These are phyloP conservation scores for Popillia japonica DNA, from an alignment of 1,140 invertebrate genomes.

Conservation along the genomic window DNA sequence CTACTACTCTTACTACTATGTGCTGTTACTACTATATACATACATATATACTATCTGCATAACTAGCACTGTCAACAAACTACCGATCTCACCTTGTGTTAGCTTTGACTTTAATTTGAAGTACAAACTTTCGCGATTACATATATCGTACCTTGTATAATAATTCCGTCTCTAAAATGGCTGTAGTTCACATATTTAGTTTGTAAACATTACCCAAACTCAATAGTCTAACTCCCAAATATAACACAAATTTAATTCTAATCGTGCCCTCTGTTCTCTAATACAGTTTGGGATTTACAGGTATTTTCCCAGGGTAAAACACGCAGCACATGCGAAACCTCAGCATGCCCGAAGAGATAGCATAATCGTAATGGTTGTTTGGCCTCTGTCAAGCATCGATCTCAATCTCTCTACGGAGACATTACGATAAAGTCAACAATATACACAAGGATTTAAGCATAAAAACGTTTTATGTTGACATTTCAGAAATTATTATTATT, in stretches of 20 bases:
- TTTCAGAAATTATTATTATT: too few relatives aligned
- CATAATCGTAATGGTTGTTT: background rate
- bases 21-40: too few relatives aligned
- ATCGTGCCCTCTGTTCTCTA: background rate
- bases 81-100: too few relatives aligned
- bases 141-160: too few relatives aligned
- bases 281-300: background rate
- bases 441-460: too few relatives aligned
- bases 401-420: background rate
- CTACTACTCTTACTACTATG: too few relatives aligned
- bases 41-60: too few relatives aligned
- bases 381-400: background rate
- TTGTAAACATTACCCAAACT: background rate
- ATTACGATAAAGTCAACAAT: background rate
- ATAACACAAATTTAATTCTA: slow-evolving; percentile 16
- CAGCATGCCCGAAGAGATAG: background rate
- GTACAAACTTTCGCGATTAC: too few relatives aligned
- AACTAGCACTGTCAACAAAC: too few relatives aligned
- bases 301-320: slow-evolving; percentile 12
- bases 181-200: background rate
- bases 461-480: too few relatives aligned
- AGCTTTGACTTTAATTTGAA: too few relatives aligned
- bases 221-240: background rate
- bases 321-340: slow-evolving; percentile 21
- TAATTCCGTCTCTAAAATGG: too few relatives aligned